phyloP scores from a whole-genome alignment of 1,140 invertebrate species.

The Macrobrachium rosenbergii region DNA sequence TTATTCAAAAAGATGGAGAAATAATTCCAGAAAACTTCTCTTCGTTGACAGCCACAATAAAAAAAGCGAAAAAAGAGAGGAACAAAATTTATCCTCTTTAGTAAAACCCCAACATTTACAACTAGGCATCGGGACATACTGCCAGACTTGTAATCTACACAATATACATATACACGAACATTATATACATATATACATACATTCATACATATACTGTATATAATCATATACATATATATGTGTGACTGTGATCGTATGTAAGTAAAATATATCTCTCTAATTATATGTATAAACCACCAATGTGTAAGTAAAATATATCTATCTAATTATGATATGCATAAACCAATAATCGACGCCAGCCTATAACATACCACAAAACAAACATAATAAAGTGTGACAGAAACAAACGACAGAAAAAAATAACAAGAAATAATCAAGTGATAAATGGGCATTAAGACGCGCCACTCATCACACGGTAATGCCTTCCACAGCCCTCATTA shows the following conservation, averaged over 20 bases:
- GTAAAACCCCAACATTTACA: background rate
- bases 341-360: too few relatives aligned
- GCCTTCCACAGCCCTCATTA: too few relatives aligned
- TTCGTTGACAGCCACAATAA: background rate
- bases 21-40: too few relatives aligned
- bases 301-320: too few relatives aligned
- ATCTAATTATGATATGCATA: background rate
- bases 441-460: too few relatives aligned
- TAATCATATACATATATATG: slow-evolving; percentile 1
- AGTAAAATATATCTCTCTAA: background rate
- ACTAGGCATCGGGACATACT: background rate
- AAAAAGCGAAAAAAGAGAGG: background rate
- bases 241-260: background rate
- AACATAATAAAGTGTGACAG: too few relatives aligned
- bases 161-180: background rate
- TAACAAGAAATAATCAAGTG: too few relatives aligned
- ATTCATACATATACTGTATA: background rate
- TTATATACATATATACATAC: background rate
- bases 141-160: background rate
- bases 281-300: background rate
- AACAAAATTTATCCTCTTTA: too few relatives aligned
- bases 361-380: too few relatives aligned
- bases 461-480: too few relatives aligned
- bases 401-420: too few relatives aligned
- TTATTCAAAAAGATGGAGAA: too few relatives aligned